Base-by-base conservation (phyloP, 1,140 invertebrate genomes). In the Cotesia typhae region DNA sequence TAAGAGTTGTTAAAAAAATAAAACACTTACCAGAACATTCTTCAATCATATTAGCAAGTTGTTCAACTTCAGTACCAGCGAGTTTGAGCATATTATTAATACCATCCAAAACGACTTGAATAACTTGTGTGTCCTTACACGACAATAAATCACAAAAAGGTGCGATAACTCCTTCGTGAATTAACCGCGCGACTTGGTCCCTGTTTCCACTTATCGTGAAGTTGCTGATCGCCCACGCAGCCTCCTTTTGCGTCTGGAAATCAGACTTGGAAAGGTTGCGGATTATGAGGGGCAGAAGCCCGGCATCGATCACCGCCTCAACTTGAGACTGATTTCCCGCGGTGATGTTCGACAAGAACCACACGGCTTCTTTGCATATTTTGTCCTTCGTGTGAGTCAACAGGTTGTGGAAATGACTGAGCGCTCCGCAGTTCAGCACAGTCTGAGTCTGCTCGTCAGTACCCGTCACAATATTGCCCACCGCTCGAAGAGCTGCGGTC, bases 241-340 rank as follows among this genome's bases (percentile, higher is more conserved):
- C 98, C 88, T 99, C 98, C 86, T 99, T 99, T 85, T 99, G 97
- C 4, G 97, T 99, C 89, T 98, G 96, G 88, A 99, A 99, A 87
- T 99, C 98, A 69, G 96, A 96, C 90, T 90, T 87, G 12, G 79
- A 78, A 70, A 99, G 89, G 88, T 99, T 97, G 76, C 94, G 90
- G 77, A 99, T 98, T 67, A 99, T 97, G 81, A 96, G 92, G 28
- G 97, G 96, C 80, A 99, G 91, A 14, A 99, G 90, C 1, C 92
- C 93, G 37, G 97, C 96, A 85, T 99, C 96, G 70, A 99, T 96
- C 12, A 99, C 98, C 53, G 95, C 94, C 86, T 99, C 97, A 12
- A 99, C 97, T 89, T 99, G 98, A 9, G 92, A 90, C 80, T 97
- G 94, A 88, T 99, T 99, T 66, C 98, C 98, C 37, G 98, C 98